Conservation (phyloP, 2,113 vertebrate genomes). For the Poeciliopsis prolifica region DNA sequence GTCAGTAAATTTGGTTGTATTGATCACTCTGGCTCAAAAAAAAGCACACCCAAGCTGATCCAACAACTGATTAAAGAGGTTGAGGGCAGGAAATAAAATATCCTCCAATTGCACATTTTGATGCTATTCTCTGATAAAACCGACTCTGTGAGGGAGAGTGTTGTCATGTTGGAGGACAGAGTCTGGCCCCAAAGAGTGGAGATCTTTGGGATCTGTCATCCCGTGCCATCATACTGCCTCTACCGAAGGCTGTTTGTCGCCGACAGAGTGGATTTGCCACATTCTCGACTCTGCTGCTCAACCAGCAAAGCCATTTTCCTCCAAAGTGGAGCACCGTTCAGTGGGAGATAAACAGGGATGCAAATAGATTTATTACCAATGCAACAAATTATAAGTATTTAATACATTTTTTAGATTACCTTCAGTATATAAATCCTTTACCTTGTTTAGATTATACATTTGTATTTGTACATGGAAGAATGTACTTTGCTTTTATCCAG, state of each 20-base stretch:
- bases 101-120: no score
- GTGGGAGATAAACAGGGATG: background rate
- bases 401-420: background rate
- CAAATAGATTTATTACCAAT: background rate
- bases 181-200: no score
- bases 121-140: no score
- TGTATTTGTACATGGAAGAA: background rate
- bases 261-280: background rate
- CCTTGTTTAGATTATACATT: background rate
- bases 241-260: background rate
- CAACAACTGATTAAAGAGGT: no score
- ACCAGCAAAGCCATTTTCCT: background rate
- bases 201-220: background rate
- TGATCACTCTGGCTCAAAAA: no score
- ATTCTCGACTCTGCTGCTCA: background rate
- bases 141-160: no score
- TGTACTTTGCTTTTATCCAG: no score
- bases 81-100: no score
- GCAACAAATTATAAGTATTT: background rate
- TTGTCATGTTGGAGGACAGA: no score
- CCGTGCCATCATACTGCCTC: background rate
- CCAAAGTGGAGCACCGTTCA: background rate
- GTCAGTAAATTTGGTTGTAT: no score
- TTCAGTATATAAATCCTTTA: background rate
- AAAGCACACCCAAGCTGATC: no score